Evolutionary conservation across 2,888 invertebrate genomes (phyloP).

Genomic region (Acrobasis consociella): DNA sequence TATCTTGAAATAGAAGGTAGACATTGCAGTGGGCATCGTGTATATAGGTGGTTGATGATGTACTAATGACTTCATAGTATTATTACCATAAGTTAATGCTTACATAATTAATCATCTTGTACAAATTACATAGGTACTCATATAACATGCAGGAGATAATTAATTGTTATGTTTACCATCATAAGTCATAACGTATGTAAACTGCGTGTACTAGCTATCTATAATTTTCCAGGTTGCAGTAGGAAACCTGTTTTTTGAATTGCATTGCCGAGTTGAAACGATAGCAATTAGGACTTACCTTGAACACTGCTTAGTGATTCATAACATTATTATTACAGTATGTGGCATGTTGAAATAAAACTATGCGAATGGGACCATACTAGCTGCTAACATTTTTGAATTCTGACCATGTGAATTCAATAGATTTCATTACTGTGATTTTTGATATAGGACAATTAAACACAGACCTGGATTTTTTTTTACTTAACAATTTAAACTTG

Average conservation of each 20-base stretch:
- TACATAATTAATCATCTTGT: no score
- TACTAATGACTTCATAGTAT: no score
- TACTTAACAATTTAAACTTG: no score
- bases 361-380: background rate
- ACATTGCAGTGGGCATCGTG: no score
- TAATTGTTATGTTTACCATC: no score
- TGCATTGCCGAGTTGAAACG: constrained; percentile 49
- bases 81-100: no score
- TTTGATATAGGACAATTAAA: no score
- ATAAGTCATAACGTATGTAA: background rate
- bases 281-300: constrained; percentile 70
- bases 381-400: background rate
- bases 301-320: constrained; percentile 51
- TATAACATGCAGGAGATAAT: background rate
- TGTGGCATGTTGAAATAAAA: constrained; percentile 10
- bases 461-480: no score
- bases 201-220: constrained; percentile 11
- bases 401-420: background rate
- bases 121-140: background rate
- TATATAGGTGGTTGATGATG: no score
- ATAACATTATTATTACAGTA: constrained; percentile 29
- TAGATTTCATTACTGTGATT: no score
- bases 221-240: constrained; percentile 37
- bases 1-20: no score
- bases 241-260: constrained; percentile 61